phyloP scores from a whole-genome alignment of 2,113 vertebrate species.

The Ovis canadensis region DNA sequence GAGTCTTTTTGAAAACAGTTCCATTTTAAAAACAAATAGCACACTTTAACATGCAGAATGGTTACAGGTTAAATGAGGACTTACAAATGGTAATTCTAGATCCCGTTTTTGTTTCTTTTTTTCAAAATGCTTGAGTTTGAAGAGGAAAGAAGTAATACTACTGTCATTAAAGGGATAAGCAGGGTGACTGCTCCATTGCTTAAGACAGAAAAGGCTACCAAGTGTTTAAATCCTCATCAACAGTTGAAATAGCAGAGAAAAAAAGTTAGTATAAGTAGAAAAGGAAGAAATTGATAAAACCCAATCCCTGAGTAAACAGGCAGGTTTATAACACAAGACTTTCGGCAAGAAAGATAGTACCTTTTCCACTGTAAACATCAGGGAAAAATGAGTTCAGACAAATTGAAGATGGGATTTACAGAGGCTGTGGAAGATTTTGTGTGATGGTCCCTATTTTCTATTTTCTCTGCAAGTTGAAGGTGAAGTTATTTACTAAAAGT shows the following conservation, averaged over 20 bases:
- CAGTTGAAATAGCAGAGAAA: background rate
- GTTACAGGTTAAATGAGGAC: background rate
- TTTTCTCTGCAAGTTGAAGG: background rate
- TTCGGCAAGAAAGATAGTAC: background rate
- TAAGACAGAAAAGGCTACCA: background rate
- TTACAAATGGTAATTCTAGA: background rate
- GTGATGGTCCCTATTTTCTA: background rate
- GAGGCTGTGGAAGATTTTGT: background rate
- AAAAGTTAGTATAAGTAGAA: background rate
- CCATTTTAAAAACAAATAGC: background rate
- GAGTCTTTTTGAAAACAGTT: background rate
- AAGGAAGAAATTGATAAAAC: background rate
- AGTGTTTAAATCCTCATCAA: background rate
- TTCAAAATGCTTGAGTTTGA: background rate
- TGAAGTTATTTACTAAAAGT: background rate
- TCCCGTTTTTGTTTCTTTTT: background rate
- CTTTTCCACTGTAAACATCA: background rate
- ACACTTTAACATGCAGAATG: background rate
- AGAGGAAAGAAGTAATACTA: background rate
- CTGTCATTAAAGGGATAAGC: background rate
- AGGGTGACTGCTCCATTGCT: background rate
- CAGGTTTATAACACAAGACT: background rate
- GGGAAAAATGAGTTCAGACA: background rate
- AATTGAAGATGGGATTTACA: background rate
- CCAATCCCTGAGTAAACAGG: background rate